phyloP scores from a whole-genome alignment of 2,113 vertebrate species.

The Rhipidura dahli region DNA sequence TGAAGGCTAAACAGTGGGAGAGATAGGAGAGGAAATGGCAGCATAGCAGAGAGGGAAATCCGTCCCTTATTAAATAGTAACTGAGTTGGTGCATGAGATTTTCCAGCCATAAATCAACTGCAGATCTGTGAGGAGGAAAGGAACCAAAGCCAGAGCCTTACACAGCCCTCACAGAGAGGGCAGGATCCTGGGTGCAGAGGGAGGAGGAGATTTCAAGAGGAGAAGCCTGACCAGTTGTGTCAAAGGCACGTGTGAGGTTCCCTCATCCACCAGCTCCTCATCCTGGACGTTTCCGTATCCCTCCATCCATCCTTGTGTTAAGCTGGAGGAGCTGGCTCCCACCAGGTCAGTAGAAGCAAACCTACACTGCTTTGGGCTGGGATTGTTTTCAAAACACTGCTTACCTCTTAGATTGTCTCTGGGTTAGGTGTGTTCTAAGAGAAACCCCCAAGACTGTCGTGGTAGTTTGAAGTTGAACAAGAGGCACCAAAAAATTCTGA shows the following conservation, averaged over 20 bases:
- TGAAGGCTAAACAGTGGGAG: background rate
- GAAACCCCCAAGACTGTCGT: background rate
- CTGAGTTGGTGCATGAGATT: background rate
- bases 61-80: constrained; percentile 39
- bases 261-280: background rate
- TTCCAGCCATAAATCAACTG: background rate
- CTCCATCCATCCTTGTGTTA: background rate
- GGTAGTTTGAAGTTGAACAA: background rate
- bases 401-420: background rate
- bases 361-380: background rate
- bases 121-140: background rate
- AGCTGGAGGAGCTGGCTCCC: background rate
- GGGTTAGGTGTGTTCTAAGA: background rate
- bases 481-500: background rate
- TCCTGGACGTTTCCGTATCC: background rate
- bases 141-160: background rate
- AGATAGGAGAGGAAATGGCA: background rate
- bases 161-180: background rate
- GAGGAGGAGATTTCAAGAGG: background rate
- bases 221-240: background rate
- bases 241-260: background rate
- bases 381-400: background rate
- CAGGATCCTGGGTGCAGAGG: background rate
- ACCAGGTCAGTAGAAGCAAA: background rate
- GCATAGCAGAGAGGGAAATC: background rate